Evolutionary conservation across 1,140 invertebrate genomes (phyloP), one percentile per base, ranked within the genome.

Genomic region (Delia radicum): DNA sequence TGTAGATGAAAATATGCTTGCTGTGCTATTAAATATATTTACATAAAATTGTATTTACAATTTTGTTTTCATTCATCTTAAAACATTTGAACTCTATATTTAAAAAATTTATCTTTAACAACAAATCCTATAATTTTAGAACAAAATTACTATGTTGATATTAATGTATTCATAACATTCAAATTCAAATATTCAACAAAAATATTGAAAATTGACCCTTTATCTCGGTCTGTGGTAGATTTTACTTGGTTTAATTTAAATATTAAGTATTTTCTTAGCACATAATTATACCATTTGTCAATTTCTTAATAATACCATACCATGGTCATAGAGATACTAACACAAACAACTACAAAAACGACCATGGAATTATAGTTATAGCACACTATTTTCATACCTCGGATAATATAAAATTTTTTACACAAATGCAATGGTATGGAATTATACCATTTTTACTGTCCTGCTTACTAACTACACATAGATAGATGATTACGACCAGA

Each of bases 251-350:
- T 55, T 55, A 21, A 21, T 55, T 55, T 55, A 18, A 55, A 55
- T 55, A 55, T 55, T 24, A 55, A 55, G 48, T 55, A 55, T 18
- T 21, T n/a, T 33, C 65, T 69, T 69, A 69, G 37, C 65, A 69
- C 65, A 69, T 69, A 69, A 69, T 69, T 69, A 69, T 37, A 69
- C 65, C 29, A 69, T 69, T 69, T 69, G 65, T 69, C 65, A 69
- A 69, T 69, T 69, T 69, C 65, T 69, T 69, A 69, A 69, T 37
- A 69, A 69, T 37, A 69, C 65, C 65, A 69, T 27, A 26, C 62
- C 29, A 69, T 69, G 29, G 65, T 18, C n/a, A 0, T 7, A 55
- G 15, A 55, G 48, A 7, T 55, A n/a, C 21, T 7, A 55, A 55
- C 48, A 55, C 18, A 7, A 1, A 6, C 18, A 55, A 55, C n/a